A percentile compares a stretch with the other conserved stretches of the same genome.
phyloP scores from a whole-genome alignment of 2,113 vertebrate species.

The Ophthalmolycus amberensis region DNA sequence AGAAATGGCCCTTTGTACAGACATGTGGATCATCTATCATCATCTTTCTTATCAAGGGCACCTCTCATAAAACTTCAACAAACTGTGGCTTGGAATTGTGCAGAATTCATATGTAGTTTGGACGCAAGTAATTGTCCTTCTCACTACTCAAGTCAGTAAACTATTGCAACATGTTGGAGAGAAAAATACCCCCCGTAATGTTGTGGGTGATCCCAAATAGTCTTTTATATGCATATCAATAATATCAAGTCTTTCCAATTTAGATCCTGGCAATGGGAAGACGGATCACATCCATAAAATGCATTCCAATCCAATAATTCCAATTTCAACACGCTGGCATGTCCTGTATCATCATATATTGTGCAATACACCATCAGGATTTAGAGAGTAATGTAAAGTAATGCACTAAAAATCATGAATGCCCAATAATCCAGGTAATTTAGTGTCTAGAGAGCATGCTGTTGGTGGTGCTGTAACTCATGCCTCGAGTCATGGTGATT shows the following conservation, averaged over 20 bases:
- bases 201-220: conserved; percentile 49
- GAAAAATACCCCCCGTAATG: conserved; percentile 26
- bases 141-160: conserved; percentile 9
- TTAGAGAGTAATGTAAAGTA: conserved; percentile 76
- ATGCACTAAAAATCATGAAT: conserved; percentile 77
- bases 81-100: conserved; percentile 13
- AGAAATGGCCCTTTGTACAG: conserved; percentile 1
- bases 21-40: conserved; percentile 22
- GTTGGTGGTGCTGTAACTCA: conserved; percentile 79
- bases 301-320: conserved; percentile 68
- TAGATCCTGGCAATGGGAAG: conserved; percentile 64
- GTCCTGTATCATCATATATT: conserved; percentile 75
- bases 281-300: conserved; percentile 74
- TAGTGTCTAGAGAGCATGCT: conserved; percentile 73
- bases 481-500: conserved; percentile 68
- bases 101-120: conserved; percentile 14
- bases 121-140: neutral
- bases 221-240: conserved; percentile 70
- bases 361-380: conserved; percentile 58
- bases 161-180: conserved; percentile 9
- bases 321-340: conserved; percentile 72
- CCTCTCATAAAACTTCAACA: conserved; percentile 16
- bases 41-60: conserved; percentile 9
- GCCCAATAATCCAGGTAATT: conserved; percentile 82
- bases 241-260: conserved; percentile 69